Base-by-base conservation (phyloP, 2,797 vertebrate genomes). In the Pampus argenteus region DNA sequence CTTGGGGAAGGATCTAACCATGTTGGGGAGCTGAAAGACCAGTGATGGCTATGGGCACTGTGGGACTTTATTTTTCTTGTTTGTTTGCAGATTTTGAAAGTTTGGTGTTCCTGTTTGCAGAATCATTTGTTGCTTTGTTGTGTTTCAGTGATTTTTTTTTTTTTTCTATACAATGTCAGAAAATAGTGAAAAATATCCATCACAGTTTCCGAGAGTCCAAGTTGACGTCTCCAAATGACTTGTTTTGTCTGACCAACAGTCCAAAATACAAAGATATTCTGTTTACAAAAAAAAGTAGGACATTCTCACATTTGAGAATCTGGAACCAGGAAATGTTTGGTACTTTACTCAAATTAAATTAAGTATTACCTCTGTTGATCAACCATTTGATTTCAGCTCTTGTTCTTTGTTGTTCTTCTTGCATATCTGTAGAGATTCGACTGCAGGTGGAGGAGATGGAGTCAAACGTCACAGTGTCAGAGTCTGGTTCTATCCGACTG, bases 361-460 rank as follows among this genome's bases (percentile, higher is more conserved):
- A n/a, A n/a, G n/a, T n/a, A 34, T 34, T 34, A 10, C 9, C 2
- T 11, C 8, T 34, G 31, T 34, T 34, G 10, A 36, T 13, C 10
- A 36, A 13, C 10, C 9, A 36, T 11, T 36, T 11, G 34, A 36
- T 36, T 34, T 34, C 10, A 34, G 31, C 31, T 10, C 31, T 51
- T 2, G 6, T 52, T 36, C 9, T 20, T 36, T 6, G 14, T 18
- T 18, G 5, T 59, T 48, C 3, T 44, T 38, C 22, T 31, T 28
- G 10, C 22, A 15, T 29, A 3, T 67, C 61, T 34, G 47, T 91
- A 99, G 98, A 96, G 71, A 91, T 96, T 5, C 95, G 94, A 29
- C 85, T 99, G 63, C 97, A 97, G 88, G 96, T 99, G 69, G 97
- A 98, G 80, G 95, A 96, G 1, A 66, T 89, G 2, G 94, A 96